Conservation (phyloP, 2,113 vertebrate genomes). For the Ornithorhynchus anatinus region DNA sequence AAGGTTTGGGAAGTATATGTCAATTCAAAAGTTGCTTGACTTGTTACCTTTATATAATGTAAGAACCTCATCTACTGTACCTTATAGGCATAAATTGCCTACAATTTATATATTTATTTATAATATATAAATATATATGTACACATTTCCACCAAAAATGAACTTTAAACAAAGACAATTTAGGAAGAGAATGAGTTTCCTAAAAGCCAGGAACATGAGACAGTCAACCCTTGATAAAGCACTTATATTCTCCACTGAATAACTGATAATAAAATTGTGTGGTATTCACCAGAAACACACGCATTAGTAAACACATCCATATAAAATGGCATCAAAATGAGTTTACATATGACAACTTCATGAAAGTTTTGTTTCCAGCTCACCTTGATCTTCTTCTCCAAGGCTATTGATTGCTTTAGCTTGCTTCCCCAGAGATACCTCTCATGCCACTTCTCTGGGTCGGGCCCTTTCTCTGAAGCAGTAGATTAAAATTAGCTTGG, state of each 20-base stretch:
- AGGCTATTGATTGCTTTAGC: constrained; percentile 30
- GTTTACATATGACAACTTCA: constrained; percentile 21
- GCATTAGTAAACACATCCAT: constrained; percentile 15
- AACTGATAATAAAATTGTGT: constrained; percentile 69
- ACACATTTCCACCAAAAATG: constrained; percentile 2
- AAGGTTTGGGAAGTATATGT: constrained; percentile 20
- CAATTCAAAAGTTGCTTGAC: background rate
- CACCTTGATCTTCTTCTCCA: constrained; percentile 24
- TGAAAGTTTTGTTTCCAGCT: constrained; percentile 20
- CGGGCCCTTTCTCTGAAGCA: constrained; percentile 20
- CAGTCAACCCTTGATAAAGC: constrained; percentile 47
- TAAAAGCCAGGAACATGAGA: constrained; percentile 51
- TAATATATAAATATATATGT: too few species aligned
- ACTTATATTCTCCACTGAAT: constrained; percentile 31
- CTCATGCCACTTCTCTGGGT: constrained; percentile 3
- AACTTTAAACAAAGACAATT: constrained; percentile 22
- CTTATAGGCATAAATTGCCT: background rate
- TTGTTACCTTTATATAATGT: background rate
- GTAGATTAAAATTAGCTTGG: constrained; percentile 57
- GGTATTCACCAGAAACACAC: constrained; percentile 47
- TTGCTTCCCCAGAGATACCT: background rate
- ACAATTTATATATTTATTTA: too few species aligned
- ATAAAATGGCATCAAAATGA: constrained; percentile 33
- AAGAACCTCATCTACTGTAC: background rate
- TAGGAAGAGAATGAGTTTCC: constrained; percentile 32